A percentile compares a stretch with the other conserved stretches of the same genome.
These are phyloP conservation scores for Acestrorhynchus altus DNA, from an alignment of 2,797 vertebrate species.

Conservation along the genomic window DNA sequence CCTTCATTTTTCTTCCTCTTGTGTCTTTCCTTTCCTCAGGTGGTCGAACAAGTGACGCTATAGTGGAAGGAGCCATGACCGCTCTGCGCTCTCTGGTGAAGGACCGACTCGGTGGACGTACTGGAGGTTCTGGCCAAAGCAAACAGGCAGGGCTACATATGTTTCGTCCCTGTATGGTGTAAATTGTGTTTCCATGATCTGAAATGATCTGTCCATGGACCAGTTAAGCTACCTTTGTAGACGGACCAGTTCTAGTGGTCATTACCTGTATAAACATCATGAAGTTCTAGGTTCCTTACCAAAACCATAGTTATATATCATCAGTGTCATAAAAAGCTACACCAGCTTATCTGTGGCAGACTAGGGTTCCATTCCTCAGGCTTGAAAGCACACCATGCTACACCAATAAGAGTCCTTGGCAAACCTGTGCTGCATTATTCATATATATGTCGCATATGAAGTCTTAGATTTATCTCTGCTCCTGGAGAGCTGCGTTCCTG, in stretches of 20 bases:
- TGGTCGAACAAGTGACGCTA: slow-evolving; percentile 87
- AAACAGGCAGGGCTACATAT: slow-evolving; percentile 71
- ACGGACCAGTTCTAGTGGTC: neutral
- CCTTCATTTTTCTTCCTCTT: neutral
- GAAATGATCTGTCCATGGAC: no score
- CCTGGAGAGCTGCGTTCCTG: no score
- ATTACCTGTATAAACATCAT: neutral
- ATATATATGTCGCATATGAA: no score
- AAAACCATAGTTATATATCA: no score
- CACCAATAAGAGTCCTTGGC: no score
- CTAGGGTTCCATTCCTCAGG: no score
- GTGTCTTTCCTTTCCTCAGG: slow-evolving; percentile 72
- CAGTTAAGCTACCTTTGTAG: neutral
- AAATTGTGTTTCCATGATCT: neutral
- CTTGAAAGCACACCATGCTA: no score
- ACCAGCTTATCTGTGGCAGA: no score
- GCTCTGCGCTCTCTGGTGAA: slow-evolving; percentile 86
- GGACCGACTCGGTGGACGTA: slow-evolving; percentile 84
- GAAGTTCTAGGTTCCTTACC: neutral
- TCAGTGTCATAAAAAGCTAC: no score
- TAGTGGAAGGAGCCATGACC: slow-evolving; percentile 87
- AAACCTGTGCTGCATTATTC: no score
- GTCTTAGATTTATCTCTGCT: no score
- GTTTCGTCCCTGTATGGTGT: neutral
- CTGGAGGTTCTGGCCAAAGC: slow-evolving; percentile 82